Evolutionary conservation across 2,113 vertebrate genomes (phyloP).

Genomic region (Periophthalmus modestus): DNA sequence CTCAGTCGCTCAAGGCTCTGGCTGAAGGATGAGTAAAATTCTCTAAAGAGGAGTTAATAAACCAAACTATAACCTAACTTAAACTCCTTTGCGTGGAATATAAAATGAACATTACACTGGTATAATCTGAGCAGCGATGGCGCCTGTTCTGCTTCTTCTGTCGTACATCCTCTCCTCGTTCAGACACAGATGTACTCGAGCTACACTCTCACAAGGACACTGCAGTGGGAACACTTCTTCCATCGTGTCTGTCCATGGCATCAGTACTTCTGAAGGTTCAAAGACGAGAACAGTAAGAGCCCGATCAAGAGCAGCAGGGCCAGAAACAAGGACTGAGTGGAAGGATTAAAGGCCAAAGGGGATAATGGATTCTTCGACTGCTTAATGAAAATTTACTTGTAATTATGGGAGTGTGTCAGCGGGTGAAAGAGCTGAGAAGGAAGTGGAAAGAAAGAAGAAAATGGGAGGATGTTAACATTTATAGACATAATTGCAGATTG

Average conservation of each 20-base stretch:
- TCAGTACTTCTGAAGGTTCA: conserved; percentile 21
- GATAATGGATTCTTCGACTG: conserved; percentile 57
- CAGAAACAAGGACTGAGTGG: not conserved
- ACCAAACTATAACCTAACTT: no score
- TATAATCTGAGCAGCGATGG: no score
- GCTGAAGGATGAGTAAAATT: no score
- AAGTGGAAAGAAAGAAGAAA: not conserved
- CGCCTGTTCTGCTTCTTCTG: no score
- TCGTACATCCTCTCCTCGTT: not conserved
- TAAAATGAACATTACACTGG: no score
- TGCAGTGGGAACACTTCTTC: not conserved
- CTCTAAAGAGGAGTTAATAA: no score
- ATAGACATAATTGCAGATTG: no score
- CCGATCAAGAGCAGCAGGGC: not conserved
- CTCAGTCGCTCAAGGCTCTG: no score
- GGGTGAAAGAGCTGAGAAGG: conserved; percentile 6
- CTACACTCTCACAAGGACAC: conserved; percentile 32
- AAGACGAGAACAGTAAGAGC: not conserved
- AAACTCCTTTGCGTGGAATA: no score
- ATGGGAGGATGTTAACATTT: not conserved
- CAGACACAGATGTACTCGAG: conserved; percentile 27
- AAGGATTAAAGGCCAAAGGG: conserved; percentile 39
- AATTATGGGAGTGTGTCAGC: conserved; percentile 31
- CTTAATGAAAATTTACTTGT: conserved; percentile 40
- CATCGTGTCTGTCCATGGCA: conserved; percentile 2